Base-by-base conservation (phyloP, 2,888 invertebrate species). In the Zeuzera pyrina region DNA sequence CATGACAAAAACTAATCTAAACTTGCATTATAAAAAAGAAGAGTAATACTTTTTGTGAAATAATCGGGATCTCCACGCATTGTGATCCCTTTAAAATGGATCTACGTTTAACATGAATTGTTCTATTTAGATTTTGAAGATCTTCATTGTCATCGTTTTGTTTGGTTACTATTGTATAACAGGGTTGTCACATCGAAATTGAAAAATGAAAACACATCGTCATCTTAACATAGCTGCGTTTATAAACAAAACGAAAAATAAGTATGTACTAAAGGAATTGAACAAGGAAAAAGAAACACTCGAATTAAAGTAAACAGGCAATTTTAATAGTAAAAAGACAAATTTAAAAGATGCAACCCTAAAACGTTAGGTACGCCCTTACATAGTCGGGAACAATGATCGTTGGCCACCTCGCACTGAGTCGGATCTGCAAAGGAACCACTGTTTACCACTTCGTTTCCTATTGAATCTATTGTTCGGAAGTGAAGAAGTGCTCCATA, bases 381-480 rank as follows among this genome's bases (percentile, higher is more conserved):
- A 8, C 19, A 19, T 19, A 19, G 19, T 19, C 34, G 29, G 16
- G 33, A 31, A 38, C 39, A 42, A 41, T 41, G 38, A 39, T 46
- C 45, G 44, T 42, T 49, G 45, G 47, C 44, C 50, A 57, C 47
- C 53, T 52, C 57, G 46, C 52, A 42, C 46, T 46, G 43, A 47
- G 55, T 51, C 50, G 50, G 50, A 59, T 60, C 61, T 61, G 52
- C 48, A 53, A 63, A 59, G 60, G 58, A 63, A 67, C 64, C 69
- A 64, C 69, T 77, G 78, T 77, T 79, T 78, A 79, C 79, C 83
- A 81, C 71, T 79, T 83, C 74, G 77, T 67, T 68, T 73, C 61
- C 69, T 57, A 77, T 81, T 76, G 67, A 74, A 62, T 49, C 67
- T 65, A 67, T 83, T 83, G 78, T 83, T 81, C 61, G 74, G 69